These are phyloP conservation scores for Hypothenemus hampei DNA, from an alignment of 1,140 invertebrate genomes.

Conservation along the genomic window DNA sequence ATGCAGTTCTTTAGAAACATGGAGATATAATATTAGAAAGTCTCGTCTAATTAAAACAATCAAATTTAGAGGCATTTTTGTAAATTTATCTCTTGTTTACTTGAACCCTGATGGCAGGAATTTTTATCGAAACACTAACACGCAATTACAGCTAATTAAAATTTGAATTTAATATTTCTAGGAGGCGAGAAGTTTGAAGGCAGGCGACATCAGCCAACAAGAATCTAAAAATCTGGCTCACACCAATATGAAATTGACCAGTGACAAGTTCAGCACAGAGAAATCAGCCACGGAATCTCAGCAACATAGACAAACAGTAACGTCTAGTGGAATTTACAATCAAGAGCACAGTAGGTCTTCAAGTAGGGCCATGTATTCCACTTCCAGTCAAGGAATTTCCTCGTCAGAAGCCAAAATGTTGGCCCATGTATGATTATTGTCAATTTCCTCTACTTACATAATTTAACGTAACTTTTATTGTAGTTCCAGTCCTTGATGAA, in stretches of 20 bases:
- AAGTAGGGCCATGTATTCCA: constrained; percentile 61
- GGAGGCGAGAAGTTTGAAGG: constrained; percentile 74
- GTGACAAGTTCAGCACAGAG: constrained; percentile 78
- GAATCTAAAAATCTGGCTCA: constrained; percentile 72
- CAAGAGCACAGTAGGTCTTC: constrained; percentile 69
- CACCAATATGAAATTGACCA: constrained; percentile 72
- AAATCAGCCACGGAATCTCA: constrained; percentile 79
- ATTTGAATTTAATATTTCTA: no score
- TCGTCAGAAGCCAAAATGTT: constrained; percentile 32
- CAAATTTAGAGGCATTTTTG: no score
- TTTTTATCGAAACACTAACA: no score
- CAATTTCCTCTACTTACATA: not conserved
- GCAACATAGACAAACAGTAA: constrained; percentile 77
- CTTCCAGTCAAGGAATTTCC: constrained; percentile 65
- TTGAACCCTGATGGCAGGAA: no score
- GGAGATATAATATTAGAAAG: no score
- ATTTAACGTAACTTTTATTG: constrained; percentile 29
- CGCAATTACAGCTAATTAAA: no score
- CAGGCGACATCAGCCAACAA: constrained; percentile 76
- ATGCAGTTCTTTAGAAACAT: no score
- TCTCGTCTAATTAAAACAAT: no score
- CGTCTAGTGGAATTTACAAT: constrained; percentile 70
- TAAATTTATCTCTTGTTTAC: no score
- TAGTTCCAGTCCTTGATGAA: constrained; percentile 62
- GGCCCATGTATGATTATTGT: not conserved